A percentile compares a stretch with the other conserved stretches of the same genome.
These are phyloP conservation scores for Acronicta leporina DNA, from an alignment of 2,888 invertebrate species.

Conservation along the genomic window DNA sequence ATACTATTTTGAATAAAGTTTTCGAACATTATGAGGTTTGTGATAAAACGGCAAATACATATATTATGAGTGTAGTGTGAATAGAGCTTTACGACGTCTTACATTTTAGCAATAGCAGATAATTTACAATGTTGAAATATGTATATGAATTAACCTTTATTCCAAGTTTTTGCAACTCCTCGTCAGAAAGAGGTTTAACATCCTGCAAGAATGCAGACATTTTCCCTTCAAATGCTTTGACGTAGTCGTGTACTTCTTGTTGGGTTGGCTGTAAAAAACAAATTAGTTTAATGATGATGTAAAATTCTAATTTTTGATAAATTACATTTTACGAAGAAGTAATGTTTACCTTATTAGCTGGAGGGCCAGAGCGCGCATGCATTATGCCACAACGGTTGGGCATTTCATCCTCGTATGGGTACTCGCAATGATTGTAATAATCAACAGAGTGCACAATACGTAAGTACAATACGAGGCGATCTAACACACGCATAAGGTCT, in stretches of 20 bases:
- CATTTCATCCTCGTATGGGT: slow-evolving; percentile 99
- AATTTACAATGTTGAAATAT: neutral
- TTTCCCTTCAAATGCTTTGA: slow-evolving; percentile 96
- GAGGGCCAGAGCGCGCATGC: slow-evolving; percentile 97
- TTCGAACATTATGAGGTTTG: too few species aligned
- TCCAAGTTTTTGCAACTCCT: slow-evolving; percentile 95
- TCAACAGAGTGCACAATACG: slow-evolving; percentile 99
- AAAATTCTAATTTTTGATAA: neutral
- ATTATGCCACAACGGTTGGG: slow-evolving; percentile 99
- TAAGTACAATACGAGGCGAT: slow-evolving; percentile 96
- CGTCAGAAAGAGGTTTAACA: slow-evolving; percentile 91
- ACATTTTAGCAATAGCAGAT: neutral
- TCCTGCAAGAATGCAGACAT: slow-evolving; percentile 96
- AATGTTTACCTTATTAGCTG: slow-evolving; percentile 92
- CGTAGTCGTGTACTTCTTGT: slow-evolving; percentile 93
- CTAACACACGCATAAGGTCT: slow-evolving; percentile 90
- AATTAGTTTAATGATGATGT: neutral
- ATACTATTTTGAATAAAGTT: too few species aligned
- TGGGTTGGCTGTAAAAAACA: slow-evolving; percentile 88
- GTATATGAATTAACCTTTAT: slow-evolving; percentile 91
- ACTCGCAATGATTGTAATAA: slow-evolving; percentile 99
- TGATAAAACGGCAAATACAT: too few species aligned
- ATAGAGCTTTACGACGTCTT: neutral
- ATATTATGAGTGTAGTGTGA: neutral
- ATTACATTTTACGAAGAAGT: neutral